These are phyloP conservation scores for Diploscapter pachys DNA, from an alignment of 1,140 invertebrate species.

Conservation along the genomic window DNA sequence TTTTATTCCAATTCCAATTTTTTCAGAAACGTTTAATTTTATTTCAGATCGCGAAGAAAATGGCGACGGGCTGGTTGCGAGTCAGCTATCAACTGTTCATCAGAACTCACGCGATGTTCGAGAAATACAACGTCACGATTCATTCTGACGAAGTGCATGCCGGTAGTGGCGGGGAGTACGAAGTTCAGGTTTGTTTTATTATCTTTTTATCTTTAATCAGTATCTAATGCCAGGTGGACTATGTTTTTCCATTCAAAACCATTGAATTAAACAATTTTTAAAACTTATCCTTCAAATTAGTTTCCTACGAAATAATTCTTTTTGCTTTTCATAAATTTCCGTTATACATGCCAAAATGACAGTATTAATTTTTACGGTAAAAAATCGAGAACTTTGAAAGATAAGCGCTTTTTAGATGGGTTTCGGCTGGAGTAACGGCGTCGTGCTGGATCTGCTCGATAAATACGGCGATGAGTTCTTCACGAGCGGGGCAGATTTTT, in stretches of 20 bases:
- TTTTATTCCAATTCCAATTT: too few relatives aligned
- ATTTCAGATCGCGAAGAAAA: constrained; percentile 60
- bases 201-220: neutral
- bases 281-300: constrained; percentile 61
- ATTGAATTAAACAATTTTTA: neutral
- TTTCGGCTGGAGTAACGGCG: constrained; percentile 81
- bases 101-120: constrained; percentile 74
- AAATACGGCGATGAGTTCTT: constrained; percentile 46
- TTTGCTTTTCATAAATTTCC: too few relatives aligned
- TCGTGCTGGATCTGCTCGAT: constrained; percentile 54
- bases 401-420: constrained; percentile 63
- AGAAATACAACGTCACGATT: constrained; percentile 71
- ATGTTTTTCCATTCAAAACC: too few relatives aligned
- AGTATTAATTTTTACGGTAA: too few relatives aligned
- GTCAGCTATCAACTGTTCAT: constrained; percentile 78
- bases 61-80: constrained; percentile 76
- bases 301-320: too few relatives aligned
- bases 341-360: too few relatives aligned
- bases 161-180: constrained; percentile 55
- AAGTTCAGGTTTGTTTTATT: constrained; percentile 43
- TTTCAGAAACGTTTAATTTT: too few relatives aligned
- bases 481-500: too few relatives aligned
- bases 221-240: too few relatives aligned
- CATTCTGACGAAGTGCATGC: constrained; percentile 43
- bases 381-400: too few relatives aligned